phyloP scores from a whole-genome alignment of 64 coral and sea anemone species.

The Pocillopora verrucosa region DNA sequence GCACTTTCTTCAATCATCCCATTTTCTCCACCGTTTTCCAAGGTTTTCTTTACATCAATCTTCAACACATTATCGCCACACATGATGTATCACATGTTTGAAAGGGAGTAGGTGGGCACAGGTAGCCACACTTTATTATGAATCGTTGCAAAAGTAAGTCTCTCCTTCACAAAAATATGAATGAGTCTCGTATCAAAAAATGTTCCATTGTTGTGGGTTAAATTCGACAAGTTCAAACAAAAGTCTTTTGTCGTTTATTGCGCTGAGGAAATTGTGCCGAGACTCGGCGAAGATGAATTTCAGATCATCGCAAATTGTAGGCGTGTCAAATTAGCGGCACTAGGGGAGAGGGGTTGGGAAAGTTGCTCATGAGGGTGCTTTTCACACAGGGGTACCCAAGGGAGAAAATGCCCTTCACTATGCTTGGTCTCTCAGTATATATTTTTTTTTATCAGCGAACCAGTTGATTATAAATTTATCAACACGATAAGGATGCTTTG shows the following conservation, averaged over 20 bases:
- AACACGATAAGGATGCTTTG: slow-evolving; percentile 2
- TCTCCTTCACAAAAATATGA: too few species aligned
- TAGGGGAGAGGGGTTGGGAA: background rate
- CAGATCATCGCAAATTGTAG: background rate
- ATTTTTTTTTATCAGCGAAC: background rate
- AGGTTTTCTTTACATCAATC: too few species aligned
- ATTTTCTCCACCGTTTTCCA: too few species aligned
- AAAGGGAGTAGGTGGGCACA: too few species aligned
- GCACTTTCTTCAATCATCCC: too few species aligned
- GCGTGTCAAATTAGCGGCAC: background rate
- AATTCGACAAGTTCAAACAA: too few species aligned
- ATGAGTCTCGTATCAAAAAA: too few species aligned
- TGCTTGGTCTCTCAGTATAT: background rate
- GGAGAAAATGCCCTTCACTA: background rate
- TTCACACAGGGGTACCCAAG: slow-evolving; percentile 5
- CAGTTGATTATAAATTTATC: slow-evolving; percentile 9
- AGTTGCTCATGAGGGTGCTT: background rate
- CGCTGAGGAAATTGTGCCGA: background rate
- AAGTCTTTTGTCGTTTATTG: background rate
- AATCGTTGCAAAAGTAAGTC: too few species aligned
- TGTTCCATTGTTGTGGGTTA: too few species aligned
- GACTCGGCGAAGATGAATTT: background rate
- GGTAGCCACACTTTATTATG: too few species aligned
- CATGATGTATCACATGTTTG: too few species aligned
- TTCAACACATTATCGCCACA: too few species aligned